Percentiles rank a stretch among this genome's conserved stretches.
phyloP scores from a whole-genome alignment of 2,113 vertebrate genomes.

The Eidolon helvum region DNA sequence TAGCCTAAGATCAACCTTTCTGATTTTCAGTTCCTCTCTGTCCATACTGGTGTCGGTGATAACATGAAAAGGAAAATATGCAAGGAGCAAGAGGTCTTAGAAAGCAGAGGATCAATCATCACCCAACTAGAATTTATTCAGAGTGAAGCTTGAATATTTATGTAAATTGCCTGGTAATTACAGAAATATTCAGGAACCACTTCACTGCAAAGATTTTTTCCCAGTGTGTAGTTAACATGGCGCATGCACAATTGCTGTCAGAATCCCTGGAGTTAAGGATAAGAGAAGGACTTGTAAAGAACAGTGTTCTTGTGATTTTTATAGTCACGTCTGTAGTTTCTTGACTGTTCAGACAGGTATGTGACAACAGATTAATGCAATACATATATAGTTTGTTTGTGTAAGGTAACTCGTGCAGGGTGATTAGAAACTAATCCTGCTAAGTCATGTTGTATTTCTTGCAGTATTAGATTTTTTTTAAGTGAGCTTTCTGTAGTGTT shows the following conservation, averaged over 20 bases:
- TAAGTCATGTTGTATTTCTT: neutral
- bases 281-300: neutral
- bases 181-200: constrained; percentile 59
- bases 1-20: neutral
- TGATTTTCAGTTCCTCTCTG: neutral
- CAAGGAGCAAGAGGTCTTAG: neutral
- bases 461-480: neutral
- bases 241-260: neutral
- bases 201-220: constrained; percentile 8
- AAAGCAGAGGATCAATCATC: neutral
- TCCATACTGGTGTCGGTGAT: neutral
- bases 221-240: neutral
- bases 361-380: neutral
- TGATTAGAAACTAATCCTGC: neutral
- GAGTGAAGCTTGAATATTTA: constrained; percentile 49
- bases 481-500: neutral
- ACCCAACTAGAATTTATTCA: constrained; percentile 15
- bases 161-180: constrained; percentile 58
- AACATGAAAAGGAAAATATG: neutral
- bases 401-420: neutral
- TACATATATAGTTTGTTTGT: neutral
- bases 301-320: neutral
- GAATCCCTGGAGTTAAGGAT: neutral
- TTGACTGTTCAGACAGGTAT: neutral
- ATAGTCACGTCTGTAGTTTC: neutral